These are phyloP conservation scores for Andinoacara biseriatus DNA, from an alignment of 2,113 vertebrate genomes.

Conservation along the genomic window DNA sequence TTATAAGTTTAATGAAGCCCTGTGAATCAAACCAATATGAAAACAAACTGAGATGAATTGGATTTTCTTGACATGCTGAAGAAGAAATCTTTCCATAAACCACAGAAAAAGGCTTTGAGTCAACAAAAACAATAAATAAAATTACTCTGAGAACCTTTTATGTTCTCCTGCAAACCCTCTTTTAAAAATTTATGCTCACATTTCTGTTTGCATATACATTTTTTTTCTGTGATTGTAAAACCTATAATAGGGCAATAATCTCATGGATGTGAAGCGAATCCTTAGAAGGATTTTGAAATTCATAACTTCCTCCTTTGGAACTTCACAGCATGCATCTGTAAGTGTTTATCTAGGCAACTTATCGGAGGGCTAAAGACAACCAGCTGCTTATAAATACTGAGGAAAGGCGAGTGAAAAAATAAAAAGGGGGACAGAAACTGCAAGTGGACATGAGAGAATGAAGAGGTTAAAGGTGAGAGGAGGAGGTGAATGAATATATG, in stretches of 20 bases:
- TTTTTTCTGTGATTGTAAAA: slow-evolving; percentile 2
- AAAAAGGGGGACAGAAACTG: neutral
- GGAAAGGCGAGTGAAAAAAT: neutral
- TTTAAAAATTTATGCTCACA: neutral
- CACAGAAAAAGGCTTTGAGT: slow-evolving; percentile 12
- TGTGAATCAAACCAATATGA: slow-evolving; percentile 42
- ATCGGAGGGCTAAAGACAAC: slow-evolving; percentile 6
- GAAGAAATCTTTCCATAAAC: neutral
- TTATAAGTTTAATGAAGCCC: slow-evolving; percentile 41
- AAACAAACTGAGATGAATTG: slow-evolving; percentile 31
- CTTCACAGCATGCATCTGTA: slow-evolving; percentile 1
- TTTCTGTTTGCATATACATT: neutral
- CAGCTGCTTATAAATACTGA: slow-evolving; percentile 9
- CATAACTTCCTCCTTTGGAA: neutral
- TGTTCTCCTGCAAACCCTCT: neutral
- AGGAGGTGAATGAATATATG: too few relatives aligned
- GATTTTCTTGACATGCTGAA: neutral
- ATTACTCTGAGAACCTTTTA: neutral
- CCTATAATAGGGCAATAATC: neutral
- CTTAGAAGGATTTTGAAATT: slow-evolving; percentile 8
- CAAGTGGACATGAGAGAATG: neutral
- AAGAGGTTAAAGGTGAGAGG: too few relatives aligned
- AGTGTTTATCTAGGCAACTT: slow-evolving; percentile 21
- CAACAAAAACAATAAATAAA: slow-evolving; percentile 9
- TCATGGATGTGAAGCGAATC: neutral